Base-by-base conservation (phyloP, 1,140 invertebrate genomes). In the Bombus haemorrhoidalis region DNA sequence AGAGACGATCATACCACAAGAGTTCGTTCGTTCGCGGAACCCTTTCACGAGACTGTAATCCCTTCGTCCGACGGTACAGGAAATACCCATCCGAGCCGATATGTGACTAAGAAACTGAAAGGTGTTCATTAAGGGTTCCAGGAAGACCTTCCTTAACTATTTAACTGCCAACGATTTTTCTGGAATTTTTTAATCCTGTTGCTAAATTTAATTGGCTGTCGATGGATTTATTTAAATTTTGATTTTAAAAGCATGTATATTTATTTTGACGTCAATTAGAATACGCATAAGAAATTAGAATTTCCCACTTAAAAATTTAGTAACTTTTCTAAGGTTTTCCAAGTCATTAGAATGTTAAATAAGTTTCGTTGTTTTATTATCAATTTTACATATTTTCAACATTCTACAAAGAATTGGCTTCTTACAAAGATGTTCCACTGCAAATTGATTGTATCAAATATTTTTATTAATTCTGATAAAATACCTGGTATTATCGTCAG, bases 111-210 rank as follows among this genome's bases (percentile, higher is more conserved):
- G 28, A 32, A 43, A 37, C 32, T 18, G 57, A 83, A 53, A 83
- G 59, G 81, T 66, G 81, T 74, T 74, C 81, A 82, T 82, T 82
- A 82, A 66, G 18, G 28, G 12, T 81, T 81, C 66, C 25, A 28
- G 34, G 78, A 81, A 57, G 22, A 64, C 22, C 62, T n/a, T 12
- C 6, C 10, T 43, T 68, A 47, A 68, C 41, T 41, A 3, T 12
- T 66, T 66, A 32, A 66, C 62, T 15, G n/a, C 5, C n/a, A 2
- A 59, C 39, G n/a, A 66, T 34, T n/a, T 75, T 32, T 18, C 15
- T 18, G n/a, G 15, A 66, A 34, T 64, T n/a, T 13, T 15, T 32
- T 0, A 18, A 66, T 18, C 15, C 15, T 66, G 15, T 8, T 66
- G 6, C 5, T 59, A 13, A 32, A 32, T 18, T 66, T 22, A 66